Conservation (phyloP, 1,140 invertebrate species). For the Doryteuthis pealeii region DNA sequence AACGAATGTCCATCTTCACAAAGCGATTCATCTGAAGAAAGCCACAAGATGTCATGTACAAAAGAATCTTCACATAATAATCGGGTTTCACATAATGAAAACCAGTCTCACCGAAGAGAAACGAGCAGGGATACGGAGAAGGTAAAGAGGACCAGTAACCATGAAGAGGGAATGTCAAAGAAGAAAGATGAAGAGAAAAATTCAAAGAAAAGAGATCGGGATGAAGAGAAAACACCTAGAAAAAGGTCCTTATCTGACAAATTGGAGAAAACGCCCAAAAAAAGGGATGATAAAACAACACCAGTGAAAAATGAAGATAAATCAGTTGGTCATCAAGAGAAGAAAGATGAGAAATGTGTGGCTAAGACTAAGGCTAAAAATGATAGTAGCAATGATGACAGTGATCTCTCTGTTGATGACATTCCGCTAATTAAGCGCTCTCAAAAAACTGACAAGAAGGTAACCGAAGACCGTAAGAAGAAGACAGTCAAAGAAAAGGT, state of each 20-base stretch:
- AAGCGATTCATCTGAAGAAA: no score
- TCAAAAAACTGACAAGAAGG: neutral
- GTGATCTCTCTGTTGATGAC: constrained; percentile 2
- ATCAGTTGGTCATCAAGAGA: neutral
- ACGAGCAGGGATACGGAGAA: constrained; percentile 7
- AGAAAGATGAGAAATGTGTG: neutral
- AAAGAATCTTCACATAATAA: no score
- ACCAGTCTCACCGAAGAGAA: neutral
- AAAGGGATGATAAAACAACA: constrained; percentile 10
- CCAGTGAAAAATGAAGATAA: constrained; percentile 1
- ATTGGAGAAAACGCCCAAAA: neutral
- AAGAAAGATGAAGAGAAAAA: neutral
- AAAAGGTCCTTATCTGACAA: neutral
- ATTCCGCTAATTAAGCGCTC: neutral
- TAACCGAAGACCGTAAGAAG: constrained; percentile 5
- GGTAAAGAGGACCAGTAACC: constrained; percentile 2
- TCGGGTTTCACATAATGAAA: no score
- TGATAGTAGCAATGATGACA: constrained; percentile 9
- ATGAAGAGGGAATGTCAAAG: constrained; percentile 13
- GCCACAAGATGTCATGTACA: no score
- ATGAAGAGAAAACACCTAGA: neutral
- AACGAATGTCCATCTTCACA: no score
- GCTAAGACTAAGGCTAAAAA: no score
- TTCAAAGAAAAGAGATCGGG: neutral
- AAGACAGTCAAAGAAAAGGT: constrained; percentile 18